Base-by-base conservation (phyloP, 1,140 invertebrate genomes). In the Zaprionus africanus region DNA sequence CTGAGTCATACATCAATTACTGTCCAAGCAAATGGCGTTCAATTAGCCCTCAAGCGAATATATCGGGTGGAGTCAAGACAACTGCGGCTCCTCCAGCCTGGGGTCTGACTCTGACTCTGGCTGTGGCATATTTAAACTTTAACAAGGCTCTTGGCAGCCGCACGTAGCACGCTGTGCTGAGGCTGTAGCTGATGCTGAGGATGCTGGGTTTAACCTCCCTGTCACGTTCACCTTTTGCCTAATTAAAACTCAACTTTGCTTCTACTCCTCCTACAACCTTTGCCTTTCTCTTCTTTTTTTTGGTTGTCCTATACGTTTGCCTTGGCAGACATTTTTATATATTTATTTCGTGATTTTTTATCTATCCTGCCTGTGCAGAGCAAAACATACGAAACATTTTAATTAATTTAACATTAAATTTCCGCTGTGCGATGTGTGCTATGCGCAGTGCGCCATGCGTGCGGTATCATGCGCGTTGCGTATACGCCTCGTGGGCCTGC, bases 1-100 rank as follows among this genome's bases (percentile, higher is more conserved):
- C 72, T 72, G 76, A 76, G 36, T 85, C 85, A 75, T 88, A 85
- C 85, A 88, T 88, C 85, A 88, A 88, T 88, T 88, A 88, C 85
- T 90, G 85, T 88, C 81, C 64, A 64, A 76, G 56, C 76, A 90
- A 88, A 88, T 88, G 85, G 85, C 85, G 81, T 88, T 88, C 81
- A 88, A 88, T 88, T 88, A 88, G 85, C 85, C 62, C 78, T 69
- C 81, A 65, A 74, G 80, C 66, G 76, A 36, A 61, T 70, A 61
- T 70, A 76, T 76, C 26, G 28, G 28, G 66, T 22, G 22, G 17
- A 38, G 38, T 22, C 54, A 17, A 19, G 2, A 26, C 41, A 51
- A 34, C 5, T 43, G 13, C n/a, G 54, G 26, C 9, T 31, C 28
- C 31, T 19, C 7, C 43, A 13, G 13, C 22, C 24, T 31, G 61